Evolutionary conservation across 2,797 vertebrate genomes (phyloP).

Genomic region (Heliangelus exortis): DNA sequence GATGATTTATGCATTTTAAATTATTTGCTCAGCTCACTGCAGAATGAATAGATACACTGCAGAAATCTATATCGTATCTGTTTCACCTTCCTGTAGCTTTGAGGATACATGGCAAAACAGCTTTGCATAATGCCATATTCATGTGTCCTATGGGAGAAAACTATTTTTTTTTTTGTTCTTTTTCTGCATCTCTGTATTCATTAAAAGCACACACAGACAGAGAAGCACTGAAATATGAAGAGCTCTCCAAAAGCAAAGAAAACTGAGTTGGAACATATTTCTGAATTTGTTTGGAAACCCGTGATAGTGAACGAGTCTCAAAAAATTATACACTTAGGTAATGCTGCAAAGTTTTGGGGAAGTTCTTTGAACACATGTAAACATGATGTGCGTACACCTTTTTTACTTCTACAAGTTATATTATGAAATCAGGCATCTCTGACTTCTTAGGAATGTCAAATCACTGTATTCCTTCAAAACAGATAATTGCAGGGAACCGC

Average conservation of each 20-base stretch:
- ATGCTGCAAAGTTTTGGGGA: slow-evolving; percentile 79
- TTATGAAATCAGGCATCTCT: slow-evolving; percentile 80
- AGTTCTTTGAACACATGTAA: slow-evolving; percentile 81
- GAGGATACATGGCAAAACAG: slow-evolving; percentile 66
- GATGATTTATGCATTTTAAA: slow-evolving; percentile 52
- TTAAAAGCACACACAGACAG: slow-evolving; percentile 67
- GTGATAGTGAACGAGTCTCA: slow-evolving; percentile 68
- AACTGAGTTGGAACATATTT: slow-evolving; percentile 70
- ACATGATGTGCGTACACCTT: slow-evolving; percentile 78
- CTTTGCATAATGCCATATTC: slow-evolving; percentile 75
- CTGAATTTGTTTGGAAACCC: slow-evolving; percentile 77
- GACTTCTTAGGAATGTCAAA: slow-evolving; percentile 83
- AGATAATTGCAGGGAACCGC: slow-evolving; percentile 78
- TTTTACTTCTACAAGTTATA: slow-evolving; percentile 82
- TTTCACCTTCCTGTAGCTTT: slow-evolving; percentile 68
- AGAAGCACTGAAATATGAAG: slow-evolving; percentile 70
- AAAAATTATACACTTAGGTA: slow-evolving; percentile 72
- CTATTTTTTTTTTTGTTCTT: slow-evolving; percentile 50
- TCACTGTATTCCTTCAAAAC: slow-evolving; percentile 79
- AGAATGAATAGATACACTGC: slow-evolving; percentile 36
- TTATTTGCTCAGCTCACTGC: slow-evolving; percentile 40
- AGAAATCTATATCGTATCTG: slow-evolving; percentile 65
- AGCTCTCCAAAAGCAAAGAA: slow-evolving; percentile 77
- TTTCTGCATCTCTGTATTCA: slow-evolving; percentile 75
- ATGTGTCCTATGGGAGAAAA: slow-evolving; percentile 72